Percentiles rank a stretch among this genome's conserved stretches.
Evolutionary conservation across 2,113 vertebrate genomes (phyloP).

Genomic region (Corythaixoides concolor): DNA sequence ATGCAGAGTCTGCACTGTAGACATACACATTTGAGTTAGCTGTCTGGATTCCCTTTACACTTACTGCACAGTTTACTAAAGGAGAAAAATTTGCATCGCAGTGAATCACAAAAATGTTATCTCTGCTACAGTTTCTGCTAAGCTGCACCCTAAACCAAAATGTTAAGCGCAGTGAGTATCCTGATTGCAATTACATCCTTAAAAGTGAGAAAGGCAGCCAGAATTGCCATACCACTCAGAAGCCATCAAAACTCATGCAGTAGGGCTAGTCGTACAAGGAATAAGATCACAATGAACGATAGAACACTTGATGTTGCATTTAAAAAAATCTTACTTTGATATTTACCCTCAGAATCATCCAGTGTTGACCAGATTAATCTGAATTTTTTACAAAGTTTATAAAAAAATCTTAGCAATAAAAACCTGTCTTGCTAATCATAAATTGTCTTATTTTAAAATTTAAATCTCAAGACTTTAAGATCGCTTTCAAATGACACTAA

Average conservation of each 20-base stretch:
- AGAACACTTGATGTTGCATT: not conserved
- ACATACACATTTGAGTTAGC: not conserved
- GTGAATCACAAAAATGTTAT: not conserved
- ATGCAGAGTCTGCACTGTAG: not conserved
- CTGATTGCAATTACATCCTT: not conserved
- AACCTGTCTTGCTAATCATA: not conserved
- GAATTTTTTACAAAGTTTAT: not conserved
- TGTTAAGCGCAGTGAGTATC: not conserved
- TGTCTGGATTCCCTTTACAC: not conserved
- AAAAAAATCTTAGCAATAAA: not conserved
- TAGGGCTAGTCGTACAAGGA: not conserved
- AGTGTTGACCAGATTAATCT: not conserved
- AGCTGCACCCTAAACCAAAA: not conserved
- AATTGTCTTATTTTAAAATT: not conserved
- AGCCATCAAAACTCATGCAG: not conserved
- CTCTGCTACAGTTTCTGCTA: not conserved
- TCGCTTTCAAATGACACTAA: not conserved
- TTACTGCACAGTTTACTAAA: not conserved
- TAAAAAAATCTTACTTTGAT: not conserved
- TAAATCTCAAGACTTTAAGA: not conserved
- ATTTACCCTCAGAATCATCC: not conserved
- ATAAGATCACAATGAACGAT: not conserved
- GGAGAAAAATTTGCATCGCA: not conserved
- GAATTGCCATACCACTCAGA: not conserved
- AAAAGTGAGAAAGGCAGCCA: not conserved